phyloP scores from a whole-genome alignment of 2,113 vertebrate genomes.

The Hepsetus odoe region DNA sequence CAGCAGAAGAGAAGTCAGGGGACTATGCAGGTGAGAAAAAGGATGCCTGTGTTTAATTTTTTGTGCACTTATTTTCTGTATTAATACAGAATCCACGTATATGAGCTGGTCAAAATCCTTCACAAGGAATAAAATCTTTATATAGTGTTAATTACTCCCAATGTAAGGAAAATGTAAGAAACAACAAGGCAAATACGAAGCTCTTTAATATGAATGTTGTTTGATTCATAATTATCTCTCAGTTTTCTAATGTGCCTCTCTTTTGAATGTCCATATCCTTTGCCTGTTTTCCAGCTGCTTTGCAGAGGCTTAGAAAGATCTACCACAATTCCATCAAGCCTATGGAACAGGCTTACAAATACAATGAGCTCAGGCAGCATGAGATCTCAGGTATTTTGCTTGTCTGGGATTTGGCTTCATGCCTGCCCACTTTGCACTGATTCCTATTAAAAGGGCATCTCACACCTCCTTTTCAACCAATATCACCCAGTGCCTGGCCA shows the following conservation, averaged over 20 bases:
- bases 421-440: too few species aligned
- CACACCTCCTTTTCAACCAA: slow-evolving; percentile 31
- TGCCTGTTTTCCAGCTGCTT: slow-evolving; percentile 73
- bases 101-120: not conserved
- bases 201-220: not conserved
- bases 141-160: too few species aligned
- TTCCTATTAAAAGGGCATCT: slow-evolving; percentile 42
- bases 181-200: not conserved
- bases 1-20: slow-evolving; percentile 84
- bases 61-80: too few species aligned
- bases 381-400: slow-evolving; percentile 90
- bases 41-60: not conserved
- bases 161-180: not conserved
- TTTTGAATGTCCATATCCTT: too few species aligned
- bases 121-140: not conserved
- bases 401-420: not conserved
- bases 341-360: slow-evolving; percentile 96
- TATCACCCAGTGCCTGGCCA: slow-evolving; percentile 2
- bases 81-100: too few species aligned
- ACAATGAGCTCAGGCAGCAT: slow-evolving; percentile 95
- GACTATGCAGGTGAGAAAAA: slow-evolving; percentile 85
- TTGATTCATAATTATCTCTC: not conserved
- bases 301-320: slow-evolving; percentile 91
- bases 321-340: slow-evolving; percentile 95
- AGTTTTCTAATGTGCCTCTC: too few species aligned